Conservation (phyloP, 2,888 invertebrate genomes). For the Calliopum simillimum region DNA sequence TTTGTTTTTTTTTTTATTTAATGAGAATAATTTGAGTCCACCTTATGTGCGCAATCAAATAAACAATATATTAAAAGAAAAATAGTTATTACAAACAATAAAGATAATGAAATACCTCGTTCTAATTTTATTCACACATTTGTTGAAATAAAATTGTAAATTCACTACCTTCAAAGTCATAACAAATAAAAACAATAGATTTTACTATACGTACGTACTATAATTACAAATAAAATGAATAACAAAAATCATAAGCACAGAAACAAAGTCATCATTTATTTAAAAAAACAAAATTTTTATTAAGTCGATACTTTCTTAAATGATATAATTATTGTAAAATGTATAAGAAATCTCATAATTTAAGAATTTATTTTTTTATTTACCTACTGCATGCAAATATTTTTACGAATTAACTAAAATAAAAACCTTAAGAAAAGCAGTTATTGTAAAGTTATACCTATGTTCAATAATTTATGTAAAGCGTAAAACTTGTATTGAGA, state of each 20-base stretch:
- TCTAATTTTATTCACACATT: conserved; percentile 24
- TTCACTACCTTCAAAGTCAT: conserved; percentile 27
- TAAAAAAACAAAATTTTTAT: background rate
- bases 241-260: background rate
- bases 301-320: background rate
- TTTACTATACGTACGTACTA: conserved; percentile 4
- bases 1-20: background rate
- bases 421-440: too few species aligned
- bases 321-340: conserved; percentile 16
- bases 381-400: too few species aligned
- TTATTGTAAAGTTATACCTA: too few species aligned
- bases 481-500: too few species aligned
- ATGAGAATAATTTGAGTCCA: background rate
- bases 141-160: conserved; percentile 24
- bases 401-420: too few species aligned
- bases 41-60: too few species aligned
- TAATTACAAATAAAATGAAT: background rate
- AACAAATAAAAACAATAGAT: conserved; percentile 25
- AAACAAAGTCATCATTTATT: conserved; percentile 14
- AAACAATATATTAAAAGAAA: too few species aligned
- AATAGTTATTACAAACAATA: conserved; percentile 7
- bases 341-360: background rate
- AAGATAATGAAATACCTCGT: conserved; percentile 32
- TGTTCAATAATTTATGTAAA: too few species aligned
- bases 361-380: too few species aligned